phyloP scores from a whole-genome alignment of 2,888 invertebrate genomes.

The Cryptocephalus primarius region DNA sequence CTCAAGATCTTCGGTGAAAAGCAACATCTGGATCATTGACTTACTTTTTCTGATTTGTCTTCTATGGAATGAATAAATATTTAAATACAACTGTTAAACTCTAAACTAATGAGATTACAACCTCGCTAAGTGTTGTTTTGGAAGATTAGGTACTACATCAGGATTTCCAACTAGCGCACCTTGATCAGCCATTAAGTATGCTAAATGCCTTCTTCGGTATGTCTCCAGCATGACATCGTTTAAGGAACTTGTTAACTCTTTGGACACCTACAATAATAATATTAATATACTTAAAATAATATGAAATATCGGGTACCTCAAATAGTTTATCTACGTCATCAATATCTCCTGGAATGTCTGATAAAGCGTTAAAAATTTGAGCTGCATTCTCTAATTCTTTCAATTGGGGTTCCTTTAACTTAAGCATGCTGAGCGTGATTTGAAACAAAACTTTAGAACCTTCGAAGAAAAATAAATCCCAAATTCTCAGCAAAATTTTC shows the following conservation, averaged over 20 bases:
- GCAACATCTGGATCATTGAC: slow-evolving; percentile 77
- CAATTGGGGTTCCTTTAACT: slow-evolving; percentile 74
- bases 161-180: slow-evolving; percentile 88
- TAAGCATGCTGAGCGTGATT: slow-evolving; percentile 87
- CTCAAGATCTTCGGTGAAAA: slow-evolving; percentile 70
- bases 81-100: not conserved
- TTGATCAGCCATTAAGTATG: slow-evolving; percentile 94
- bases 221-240: slow-evolving; percentile 80
- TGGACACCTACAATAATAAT: slow-evolving; percentile 41
- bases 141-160: slow-evolving; percentile 78
- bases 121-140: slow-evolving; percentile 82
- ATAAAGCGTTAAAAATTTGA: slow-evolving; percentile 94
- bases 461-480: slow-evolving; percentile 96
- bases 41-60: slow-evolving; percentile 85
- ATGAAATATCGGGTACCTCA: slow-evolving; percentile 40
- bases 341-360: slow-evolving; percentile 89
- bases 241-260: slow-evolving; percentile 69
- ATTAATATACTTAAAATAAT: no score
- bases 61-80: slow-evolving; percentile 33
- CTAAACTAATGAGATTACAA: slow-evolving; percentile 17
- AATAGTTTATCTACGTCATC: slow-evolving; percentile 84
- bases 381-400: slow-evolving; percentile 87
- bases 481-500: slow-evolving; percentile 84
- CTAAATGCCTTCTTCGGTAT: slow-evolving; percentile 82
- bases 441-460: slow-evolving; percentile 93